These are phyloP conservation scores for Porites rus DNA, from an alignment of 92 coral and sea anemone species.

Conservation along the genomic window DNA sequence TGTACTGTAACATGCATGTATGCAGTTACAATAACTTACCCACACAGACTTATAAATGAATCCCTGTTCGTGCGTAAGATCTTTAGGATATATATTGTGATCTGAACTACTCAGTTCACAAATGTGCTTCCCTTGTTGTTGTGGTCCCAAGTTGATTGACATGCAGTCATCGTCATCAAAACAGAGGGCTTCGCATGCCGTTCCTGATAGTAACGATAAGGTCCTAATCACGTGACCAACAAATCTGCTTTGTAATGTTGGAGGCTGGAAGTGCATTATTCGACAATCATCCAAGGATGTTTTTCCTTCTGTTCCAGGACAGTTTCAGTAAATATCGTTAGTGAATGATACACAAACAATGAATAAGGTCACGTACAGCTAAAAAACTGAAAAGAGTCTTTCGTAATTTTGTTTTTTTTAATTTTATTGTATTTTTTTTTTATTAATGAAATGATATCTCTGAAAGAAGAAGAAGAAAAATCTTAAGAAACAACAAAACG, in stretches of 20 bases:
- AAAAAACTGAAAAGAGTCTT: too few species aligned
- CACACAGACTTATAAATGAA: slow-evolving; percentile 11
- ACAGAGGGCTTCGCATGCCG: slow-evolving; percentile 4
- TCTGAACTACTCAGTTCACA: slow-evolving; percentile 47
- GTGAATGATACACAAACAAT: too few species aligned
- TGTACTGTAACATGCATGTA: too few species aligned
- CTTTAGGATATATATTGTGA: not conserved
- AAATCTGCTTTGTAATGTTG: not conserved
- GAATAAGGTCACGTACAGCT: too few species aligned
- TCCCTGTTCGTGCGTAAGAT: not conserved
- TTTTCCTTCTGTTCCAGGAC: not conserved
- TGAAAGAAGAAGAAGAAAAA: too few species aligned
- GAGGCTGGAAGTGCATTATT: not conserved
- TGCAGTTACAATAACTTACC: not conserved
- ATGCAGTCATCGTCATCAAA: slow-evolving; percentile 28
- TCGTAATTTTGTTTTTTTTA: too few species aligned
- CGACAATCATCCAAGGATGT: not conserved
- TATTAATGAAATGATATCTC: too few species aligned
- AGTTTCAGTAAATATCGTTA: too few species aligned
- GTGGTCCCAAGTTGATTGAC: slow-evolving; percentile 42
- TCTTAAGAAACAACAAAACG: too few species aligned
- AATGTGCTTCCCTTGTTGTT: not conserved
- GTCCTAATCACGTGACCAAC: not conserved
- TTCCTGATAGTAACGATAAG: not conserved
- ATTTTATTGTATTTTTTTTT: too few species aligned